Conservation (phyloP, 2,113 vertebrate species). For the Seriola dumerili region DNA sequence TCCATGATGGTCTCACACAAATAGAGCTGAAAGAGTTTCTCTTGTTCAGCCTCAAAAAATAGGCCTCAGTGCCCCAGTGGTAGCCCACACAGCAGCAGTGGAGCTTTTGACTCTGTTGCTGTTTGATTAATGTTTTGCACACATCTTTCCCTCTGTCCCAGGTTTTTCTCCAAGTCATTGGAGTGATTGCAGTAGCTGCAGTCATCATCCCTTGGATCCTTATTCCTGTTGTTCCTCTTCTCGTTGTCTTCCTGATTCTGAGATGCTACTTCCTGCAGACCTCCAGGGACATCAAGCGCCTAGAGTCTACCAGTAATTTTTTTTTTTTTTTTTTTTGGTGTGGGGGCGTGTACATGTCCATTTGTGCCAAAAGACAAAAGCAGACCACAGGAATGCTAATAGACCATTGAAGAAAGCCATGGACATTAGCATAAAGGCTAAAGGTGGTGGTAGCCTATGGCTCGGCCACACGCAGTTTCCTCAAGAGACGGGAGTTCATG, state of each 20-base stretch:
- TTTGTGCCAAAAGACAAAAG: constrained; percentile 73
- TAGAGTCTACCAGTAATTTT: constrained; percentile 91
- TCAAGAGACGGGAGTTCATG: constrained; percentile 78
- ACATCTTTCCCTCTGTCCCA: constrained; percentile 65
- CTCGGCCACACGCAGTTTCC: constrained; percentile 78
- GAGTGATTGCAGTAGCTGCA: constrained; percentile 89
- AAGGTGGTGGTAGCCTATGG: constrained; percentile 72
- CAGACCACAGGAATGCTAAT: constrained; percentile 80
- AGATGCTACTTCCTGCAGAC: constrained; percentile 91
- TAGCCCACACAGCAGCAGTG: constrained; percentile 47
- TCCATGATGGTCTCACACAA: constrained; percentile 58
- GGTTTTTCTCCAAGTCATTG: constrained; percentile 89
- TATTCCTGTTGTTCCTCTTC: constrained; percentile 88
- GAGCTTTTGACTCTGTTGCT: constrained; percentile 35
- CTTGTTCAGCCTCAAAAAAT: constrained; percentile 54
- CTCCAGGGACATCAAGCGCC: constrained; percentile 91
- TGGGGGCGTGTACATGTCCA: constrained; percentile 60
- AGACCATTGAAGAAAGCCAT: constrained; percentile 70
- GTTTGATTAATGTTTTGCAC: constrained; percentile 30
- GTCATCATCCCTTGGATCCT: constrained; percentile 91
- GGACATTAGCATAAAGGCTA: constrained; percentile 83
- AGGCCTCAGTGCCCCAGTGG: constrained; percentile 29
- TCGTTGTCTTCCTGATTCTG: constrained; percentile 88
- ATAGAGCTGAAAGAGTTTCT: constrained; percentile 65
- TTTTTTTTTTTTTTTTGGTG: constrained; percentile 19